Evolutionary conservation across 2,888 invertebrate species (phyloP), one percentile per base, ranked within the genome.

Genomic region (Mechanitis mazaeus): DNA sequence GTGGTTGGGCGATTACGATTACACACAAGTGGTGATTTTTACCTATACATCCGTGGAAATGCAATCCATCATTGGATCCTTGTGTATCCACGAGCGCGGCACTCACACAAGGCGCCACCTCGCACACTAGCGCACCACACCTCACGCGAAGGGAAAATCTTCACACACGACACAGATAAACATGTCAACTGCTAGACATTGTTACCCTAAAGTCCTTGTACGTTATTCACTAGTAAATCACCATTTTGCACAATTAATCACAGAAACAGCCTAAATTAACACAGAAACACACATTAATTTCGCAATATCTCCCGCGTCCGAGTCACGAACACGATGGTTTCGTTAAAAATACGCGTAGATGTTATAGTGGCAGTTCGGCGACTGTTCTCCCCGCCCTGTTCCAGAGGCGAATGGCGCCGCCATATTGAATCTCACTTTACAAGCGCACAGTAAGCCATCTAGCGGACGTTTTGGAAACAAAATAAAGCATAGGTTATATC

Each of bases 111-210:
- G 67, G 74, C 78, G 76, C 80, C 72, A 77, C 72, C 76, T 75
- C 84, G 79, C 86, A 85, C 88, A 87, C 88, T 77, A 78, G 74
- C 81, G 76, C 84, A 85, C 83, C 71, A 77, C 84, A 84, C 84
- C 87, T 89, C 88, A 89, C 89, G 84, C 88, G 82, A 90, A 88
- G 89, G 90, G 89, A 90, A 90, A 90, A 89, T 89, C 90, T 89
- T 90, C 90, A 89, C 87, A 89, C 87, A 90, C 89, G 88, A 85
- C 87, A 90, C 89, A 89, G 90, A 90, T 90, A 90, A 90, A 90
- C 90, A 90, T 90, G 90, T 90, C 90, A 90, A 90, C 87, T 87
- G 80, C 85, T 88, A 88, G 85, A 90, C 89, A 90, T 89, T 86
- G 88, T 89, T 88, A 87, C 88, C 85, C 83, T 84, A 87, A 85